Evolutionary conservation across 1,140 invertebrate species (phyloP).

Genomic region (Drosophila setifemur): DNA sequence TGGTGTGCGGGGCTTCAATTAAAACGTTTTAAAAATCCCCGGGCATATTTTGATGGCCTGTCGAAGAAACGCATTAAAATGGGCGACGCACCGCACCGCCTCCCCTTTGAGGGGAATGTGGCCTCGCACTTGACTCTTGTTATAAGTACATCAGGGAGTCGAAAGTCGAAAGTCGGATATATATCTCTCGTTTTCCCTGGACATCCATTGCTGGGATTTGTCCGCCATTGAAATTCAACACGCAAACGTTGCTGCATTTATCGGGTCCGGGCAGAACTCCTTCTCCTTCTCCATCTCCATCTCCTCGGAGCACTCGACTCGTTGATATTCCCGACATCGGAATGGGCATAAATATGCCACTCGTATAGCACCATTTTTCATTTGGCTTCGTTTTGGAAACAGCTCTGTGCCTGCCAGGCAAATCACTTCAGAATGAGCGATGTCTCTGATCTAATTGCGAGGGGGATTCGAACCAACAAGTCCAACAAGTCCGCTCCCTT

Average conservation of each 20-base stretch:
- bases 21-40: conserved; percentile 73
- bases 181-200: conserved; percentile 30
- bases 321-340: conserved; percentile 45
- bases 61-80: conserved; percentile 78
- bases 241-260: conserved; percentile 77
- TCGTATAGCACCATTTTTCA: conserved; percentile 72
- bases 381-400: conserved; percentile 58
- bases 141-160: conserved; percentile 69
- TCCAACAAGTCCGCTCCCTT: conserved; percentile 13
- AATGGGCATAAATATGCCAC: conserved; percentile 63
- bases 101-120: neutral
- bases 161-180: conserved; percentile 35
- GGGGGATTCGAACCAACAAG: conserved; percentile 19
- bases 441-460: conserved; percentile 73
- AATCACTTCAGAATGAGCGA: conserved; percentile 67
- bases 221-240: conserved; percentile 77
- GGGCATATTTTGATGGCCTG: conserved; percentile 78
- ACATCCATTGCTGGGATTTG: conserved; percentile 53
- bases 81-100: conserved; percentile 58
- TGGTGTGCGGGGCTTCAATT: conserved; percentile 65
- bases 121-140: conserved; percentile 69
- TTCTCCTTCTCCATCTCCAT: neutral
- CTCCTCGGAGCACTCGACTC: conserved; percentile 25
- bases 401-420: conserved; percentile 41
- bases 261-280: conserved; percentile 40